phyloP scores from a whole-genome alignment of 2,888 invertebrate genomes.

The Rambutsinella grinnellia region DNA sequence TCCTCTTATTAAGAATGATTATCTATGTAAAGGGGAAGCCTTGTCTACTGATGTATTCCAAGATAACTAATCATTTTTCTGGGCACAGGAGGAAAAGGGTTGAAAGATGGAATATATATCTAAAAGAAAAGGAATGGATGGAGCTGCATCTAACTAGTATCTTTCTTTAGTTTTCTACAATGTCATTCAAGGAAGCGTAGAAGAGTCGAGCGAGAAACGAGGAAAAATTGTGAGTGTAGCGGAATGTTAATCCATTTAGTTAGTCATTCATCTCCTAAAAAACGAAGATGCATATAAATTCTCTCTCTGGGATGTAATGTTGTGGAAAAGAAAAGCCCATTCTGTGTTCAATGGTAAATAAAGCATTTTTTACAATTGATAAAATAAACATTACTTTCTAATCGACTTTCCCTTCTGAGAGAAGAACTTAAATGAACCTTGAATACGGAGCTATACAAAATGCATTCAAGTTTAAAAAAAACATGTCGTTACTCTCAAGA shows the following conservation, averaged over 20 bases:
- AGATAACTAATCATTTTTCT: slow-evolving; percentile 60
- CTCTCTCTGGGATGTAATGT: slow-evolving; percentile 28
- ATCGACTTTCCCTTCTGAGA: neutral
- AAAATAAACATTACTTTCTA: slow-evolving; percentile 20
- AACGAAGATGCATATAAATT: neutral
- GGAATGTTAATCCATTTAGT: too few relatives aligned
- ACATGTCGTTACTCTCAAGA: too few relatives aligned
- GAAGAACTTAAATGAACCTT: too few relatives aligned
- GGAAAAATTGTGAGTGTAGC: slow-evolving; percentile 14
- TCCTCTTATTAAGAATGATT: slow-evolving; percentile 52
- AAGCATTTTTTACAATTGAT: slow-evolving; percentile 10
- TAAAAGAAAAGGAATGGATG: neutral
- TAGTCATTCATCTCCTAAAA: neutral
- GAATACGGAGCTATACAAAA: too few relatives aligned
- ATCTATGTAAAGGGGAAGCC: too few relatives aligned
- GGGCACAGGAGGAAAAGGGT: too few relatives aligned
- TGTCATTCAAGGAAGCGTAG: neutral
- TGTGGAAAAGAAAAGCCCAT: slow-evolving; percentile 21
- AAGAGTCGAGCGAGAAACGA: neutral
- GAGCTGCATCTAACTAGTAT: neutral
- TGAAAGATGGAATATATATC: neutral
- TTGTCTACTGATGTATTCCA: slow-evolving; percentile 28
- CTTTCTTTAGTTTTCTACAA: too few relatives aligned
- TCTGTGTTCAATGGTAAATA: slow-evolving; percentile 25
- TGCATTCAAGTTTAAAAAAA: too few relatives aligned